Evolutionary conservation across 2,797 vertebrate species (phyloP).

Genomic region (Syndactyla subalaris): DNA sequence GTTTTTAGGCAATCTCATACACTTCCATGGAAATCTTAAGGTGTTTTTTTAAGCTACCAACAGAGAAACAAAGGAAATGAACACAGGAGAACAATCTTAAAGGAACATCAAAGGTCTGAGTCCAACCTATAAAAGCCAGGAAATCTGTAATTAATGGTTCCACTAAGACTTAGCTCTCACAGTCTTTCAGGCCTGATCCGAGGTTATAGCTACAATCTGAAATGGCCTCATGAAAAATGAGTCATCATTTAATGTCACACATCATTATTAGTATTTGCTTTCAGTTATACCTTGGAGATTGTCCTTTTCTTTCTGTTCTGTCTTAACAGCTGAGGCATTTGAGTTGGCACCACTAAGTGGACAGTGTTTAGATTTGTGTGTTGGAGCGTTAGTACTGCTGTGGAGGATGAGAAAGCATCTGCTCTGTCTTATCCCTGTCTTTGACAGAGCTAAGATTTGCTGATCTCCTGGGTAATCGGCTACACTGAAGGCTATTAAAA

Average conservation of each 20-base stretch:
- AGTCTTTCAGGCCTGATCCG: conserved; percentile 7
- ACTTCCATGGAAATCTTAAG: conserved; percentile 47
- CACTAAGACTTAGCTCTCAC: conserved; percentile 51
- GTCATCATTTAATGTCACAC: conserved; percentile 59
- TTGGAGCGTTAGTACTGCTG: not conserved
- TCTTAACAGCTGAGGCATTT: conserved; percentile 44
- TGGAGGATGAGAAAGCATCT: conserved; percentile 29
- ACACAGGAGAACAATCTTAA: conserved; percentile 60
- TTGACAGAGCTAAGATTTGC: conserved; percentile 55
- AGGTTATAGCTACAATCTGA: conserved; percentile 37
- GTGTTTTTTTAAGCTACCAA: conserved; percentile 71
- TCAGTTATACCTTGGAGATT: conserved; percentile 40
- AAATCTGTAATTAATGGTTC: conserved; percentile 69
- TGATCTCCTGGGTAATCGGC: conserved; percentile 27
- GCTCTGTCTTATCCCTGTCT: conserved; percentile 22
- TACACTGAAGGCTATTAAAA: conserved; percentile 45
- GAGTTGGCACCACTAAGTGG: conserved; percentile 20
- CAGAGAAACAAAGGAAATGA: conserved; percentile 70
- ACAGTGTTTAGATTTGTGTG: conserved; percentile 27
- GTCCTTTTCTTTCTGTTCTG: conserved; percentile 33
- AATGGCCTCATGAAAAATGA: conserved; percentile 34
- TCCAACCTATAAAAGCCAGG: conserved; percentile 61
- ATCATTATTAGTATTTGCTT: conserved; percentile 59
- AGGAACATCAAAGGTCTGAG: conserved; percentile 65
- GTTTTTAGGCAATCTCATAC: conserved; percentile 52